Base-by-base conservation (phyloP, 2,113 vertebrate species). In the Nicator chloris region DNA sequence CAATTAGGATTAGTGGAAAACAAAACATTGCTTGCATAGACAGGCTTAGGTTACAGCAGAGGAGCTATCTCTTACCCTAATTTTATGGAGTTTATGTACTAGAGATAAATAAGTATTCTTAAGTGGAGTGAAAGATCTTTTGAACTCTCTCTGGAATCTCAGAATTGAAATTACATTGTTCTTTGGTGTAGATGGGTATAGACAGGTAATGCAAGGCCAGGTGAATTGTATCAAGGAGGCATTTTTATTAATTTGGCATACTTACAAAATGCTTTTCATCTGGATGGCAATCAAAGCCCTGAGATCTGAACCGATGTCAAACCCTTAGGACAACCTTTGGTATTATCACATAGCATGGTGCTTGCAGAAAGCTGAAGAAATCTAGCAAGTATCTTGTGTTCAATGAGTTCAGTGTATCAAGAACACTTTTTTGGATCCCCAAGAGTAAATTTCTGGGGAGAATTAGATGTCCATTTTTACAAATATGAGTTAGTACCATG, bases 191-290 rank as follows among this genome's bases (percentile, higher is more conserved):
- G 93, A 70, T 95, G 42, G 71, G 75, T 87, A 92, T 69, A 91
- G 91, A 24, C 92, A 91, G 66, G 75, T 93, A 96, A 92, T 53
- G 53, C 86, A 90, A 90, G 64, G 71, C 77, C 85, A 92, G 87
- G 71, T 82, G 72, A 96, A 95, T 42, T 90, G 93, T 89, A 85
- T 68, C 40, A 91, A 81, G 86, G 66, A 95, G 87, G 47, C 44
- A 86, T 72, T 96, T 95, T 95, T 97, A 97, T 95, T 96, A 93
- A 94, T 88, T 94, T 93, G 95, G 93, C 95, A 61, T 59, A 33
- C 28, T 86, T 79, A 53, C 69, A 86, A 72, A 93, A 93, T 93
- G 59, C 71, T 79, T 90, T 92, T 79, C 64, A 44, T 86, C 80
- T 96, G 94, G 95, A 92, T 72, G 49, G 45, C 80, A 95, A 96